Conservation (phyloP, 2,113 vertebrate species). For the Anseranas semipalmata region DNA sequence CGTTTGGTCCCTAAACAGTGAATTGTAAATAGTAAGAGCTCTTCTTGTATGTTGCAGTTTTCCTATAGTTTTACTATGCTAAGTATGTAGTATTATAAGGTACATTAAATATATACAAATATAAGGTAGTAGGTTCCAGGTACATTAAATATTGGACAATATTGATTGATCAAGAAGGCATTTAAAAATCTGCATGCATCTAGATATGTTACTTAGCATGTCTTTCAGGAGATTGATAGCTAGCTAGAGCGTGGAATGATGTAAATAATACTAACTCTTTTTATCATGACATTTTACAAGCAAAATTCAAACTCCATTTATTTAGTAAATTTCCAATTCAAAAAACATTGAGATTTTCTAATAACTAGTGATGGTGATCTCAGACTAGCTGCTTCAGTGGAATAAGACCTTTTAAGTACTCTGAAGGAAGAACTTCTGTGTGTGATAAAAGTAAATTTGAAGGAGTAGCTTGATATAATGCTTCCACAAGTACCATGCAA, state of each 20-base stretch:
- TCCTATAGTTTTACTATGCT: neutral
- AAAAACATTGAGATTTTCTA: neutral
- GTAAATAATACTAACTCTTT: neutral
- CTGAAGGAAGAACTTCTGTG: neutral
- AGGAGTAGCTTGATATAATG: neutral
- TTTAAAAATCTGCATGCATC: neutral
- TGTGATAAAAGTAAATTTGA: neutral
- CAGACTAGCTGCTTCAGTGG: neutral
- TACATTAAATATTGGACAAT: neutral
- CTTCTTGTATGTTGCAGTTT: neutral
- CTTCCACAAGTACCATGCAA: neutral
- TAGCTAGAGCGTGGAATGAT: neutral
- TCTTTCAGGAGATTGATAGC: neutral
- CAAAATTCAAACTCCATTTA: neutral
- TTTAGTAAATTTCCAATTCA: neutral
- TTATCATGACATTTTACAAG: neutral
- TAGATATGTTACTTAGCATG: neutral
- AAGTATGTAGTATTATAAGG: too few relatives aligned
- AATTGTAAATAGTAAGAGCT: neutral
- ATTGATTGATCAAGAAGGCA: neutral
- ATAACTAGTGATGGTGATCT: neutral
- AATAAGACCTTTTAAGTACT: neutral
- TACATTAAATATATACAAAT: too few relatives aligned
- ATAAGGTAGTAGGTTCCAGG: neutral
- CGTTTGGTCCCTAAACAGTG: neutral